phyloP scores from a whole-genome alignment of 2,797 vertebrate genomes.

The Helostoma temminkii region DNA sequence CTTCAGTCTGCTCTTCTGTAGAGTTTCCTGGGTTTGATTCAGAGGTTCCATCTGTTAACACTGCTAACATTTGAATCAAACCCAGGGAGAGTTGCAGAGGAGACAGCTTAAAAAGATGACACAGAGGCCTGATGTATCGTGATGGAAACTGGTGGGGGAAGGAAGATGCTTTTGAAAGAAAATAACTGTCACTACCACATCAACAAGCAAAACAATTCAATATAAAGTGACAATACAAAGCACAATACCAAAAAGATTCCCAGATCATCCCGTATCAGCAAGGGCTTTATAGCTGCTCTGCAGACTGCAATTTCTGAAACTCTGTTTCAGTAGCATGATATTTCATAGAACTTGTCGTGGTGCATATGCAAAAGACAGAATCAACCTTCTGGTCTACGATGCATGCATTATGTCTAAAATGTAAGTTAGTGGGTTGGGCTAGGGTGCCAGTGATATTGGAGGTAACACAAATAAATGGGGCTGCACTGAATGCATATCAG shows the following conservation, averaged over 20 bases:
- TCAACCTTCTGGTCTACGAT: background rate
- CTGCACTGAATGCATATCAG: background rate
- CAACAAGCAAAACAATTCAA: background rate
- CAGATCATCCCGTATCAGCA: background rate
- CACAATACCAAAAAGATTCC: background rate
- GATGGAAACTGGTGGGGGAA: slow-evolving; percentile 8
- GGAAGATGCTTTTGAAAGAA: slow-evolving; percentile 14
- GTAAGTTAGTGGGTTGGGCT: background rate
- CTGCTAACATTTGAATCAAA: slow-evolving; percentile 7
- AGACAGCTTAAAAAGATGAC: slow-evolving; percentile 23
- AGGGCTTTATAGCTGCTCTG: background rate
- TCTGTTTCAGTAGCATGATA: background rate
- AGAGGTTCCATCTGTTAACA: background rate
- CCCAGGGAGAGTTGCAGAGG: slow-evolving; percentile 9
- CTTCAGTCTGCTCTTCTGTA: background rate
- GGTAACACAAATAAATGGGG: background rate
- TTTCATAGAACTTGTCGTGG: too few relatives aligned
- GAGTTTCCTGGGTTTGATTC: background rate
- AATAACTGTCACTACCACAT: slow-evolving; percentile 7
- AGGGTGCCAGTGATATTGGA: background rate
- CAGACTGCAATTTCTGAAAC: background rate
- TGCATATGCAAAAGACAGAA: background rate
- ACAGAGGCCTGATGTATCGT: slow-evolving; percentile 25
- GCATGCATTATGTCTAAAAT: background rate
- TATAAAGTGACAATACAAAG: background rate